Base-by-base conservation (phyloP, 2,888 invertebrate species). In the Nomada flava region DNA sequence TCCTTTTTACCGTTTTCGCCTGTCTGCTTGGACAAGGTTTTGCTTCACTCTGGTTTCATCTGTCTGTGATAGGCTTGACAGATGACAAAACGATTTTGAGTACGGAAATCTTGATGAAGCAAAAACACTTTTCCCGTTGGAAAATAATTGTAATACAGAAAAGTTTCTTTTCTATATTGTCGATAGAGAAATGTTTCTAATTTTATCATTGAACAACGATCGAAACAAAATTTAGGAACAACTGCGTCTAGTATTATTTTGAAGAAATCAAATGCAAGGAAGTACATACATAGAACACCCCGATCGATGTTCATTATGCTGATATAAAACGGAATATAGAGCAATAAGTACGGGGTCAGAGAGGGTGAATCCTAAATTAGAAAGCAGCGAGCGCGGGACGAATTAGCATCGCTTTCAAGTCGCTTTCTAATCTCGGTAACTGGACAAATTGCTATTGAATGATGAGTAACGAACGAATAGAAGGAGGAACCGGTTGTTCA, bases 331-430 rank as follows among this genome's bases (percentile, higher is more conserved):
- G 81, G 74, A 72, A 78, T 82, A 82, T 80, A 87, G 83, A 88
- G 84, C 79, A 85, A 84, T 86, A 80, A 87, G 83, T 64, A 62
- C 77, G 73, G 82, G 84, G 82, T 79, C 86, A 80, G 77, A 72
- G 79, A 78, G 84, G 90, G 85, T 84, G 86, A 88, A 89, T 89
- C 78, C 75, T 44, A 84, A 90, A 90, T 91, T 90, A 88, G 86
- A 91, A 90, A 90, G 79, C 85, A 75, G 83, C 76, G 77, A 69
- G 85, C 73, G 74, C 80, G 64, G 79, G 71, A 83, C 76, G 86
- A 90, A 89, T 90, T 90, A 91, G 91, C 91, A 91, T 90, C 85
- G 90, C 91, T 91, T 91, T 91, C 90, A 91, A 91, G 90, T 88
- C 84, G 86, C 87, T 89, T 90, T 91, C 89, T 91, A 92, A 91